Evolutionary conservation across 2,888 invertebrate genomes (phyloP).

Genomic region (Griposia aprilina): DNA sequence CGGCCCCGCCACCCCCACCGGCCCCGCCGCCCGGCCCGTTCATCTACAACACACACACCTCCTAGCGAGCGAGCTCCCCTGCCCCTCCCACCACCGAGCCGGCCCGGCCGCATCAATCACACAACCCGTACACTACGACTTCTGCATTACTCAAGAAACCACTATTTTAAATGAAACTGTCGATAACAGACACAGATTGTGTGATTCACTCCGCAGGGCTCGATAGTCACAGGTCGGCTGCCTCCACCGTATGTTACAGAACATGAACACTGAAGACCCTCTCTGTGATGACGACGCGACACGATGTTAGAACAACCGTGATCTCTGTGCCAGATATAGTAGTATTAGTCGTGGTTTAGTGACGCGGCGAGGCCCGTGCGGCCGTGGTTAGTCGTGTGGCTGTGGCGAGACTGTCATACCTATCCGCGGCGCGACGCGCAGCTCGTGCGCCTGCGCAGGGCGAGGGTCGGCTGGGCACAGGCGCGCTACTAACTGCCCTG

Average conservation of each 20-base stretch:
- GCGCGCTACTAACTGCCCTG: conserved; percentile 84
- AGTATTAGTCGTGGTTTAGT: conserved; percentile 59
- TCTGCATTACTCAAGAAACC: neutral
- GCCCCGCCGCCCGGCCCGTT: conserved; percentile 82
- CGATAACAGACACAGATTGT: conserved; percentile 2
- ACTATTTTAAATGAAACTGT: no score
- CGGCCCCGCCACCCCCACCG: conserved; percentile 79
- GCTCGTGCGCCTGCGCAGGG: conserved; percentile 51
- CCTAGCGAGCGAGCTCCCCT: conserved; percentile 61
- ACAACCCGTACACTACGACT: neutral
- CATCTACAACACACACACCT: conserved; percentile 79
- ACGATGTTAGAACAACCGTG: conserved; percentile 70
- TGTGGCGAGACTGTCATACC: conserved; percentile 51
- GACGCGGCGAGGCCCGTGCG: conserved; percentile 67
- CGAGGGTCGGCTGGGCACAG: conserved; percentile 76
- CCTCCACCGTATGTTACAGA: conserved; percentile 57
- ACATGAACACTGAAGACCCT: conserved; percentile 67
- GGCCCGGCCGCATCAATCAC: conserved; percentile 40
- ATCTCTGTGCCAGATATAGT: conserved; percentile 76
- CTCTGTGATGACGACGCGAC: conserved; percentile 69
- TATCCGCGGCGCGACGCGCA: conserved; percentile 40
- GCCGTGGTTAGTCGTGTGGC: conserved; percentile 50
- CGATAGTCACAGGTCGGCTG: conserved; percentile 45
- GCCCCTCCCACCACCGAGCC: conserved; percentile 54
- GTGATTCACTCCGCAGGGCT: conserved; percentile 17